Conservation (phyloP, 2,888 invertebrate genomes). For the Cheilosia soror region DNA sequence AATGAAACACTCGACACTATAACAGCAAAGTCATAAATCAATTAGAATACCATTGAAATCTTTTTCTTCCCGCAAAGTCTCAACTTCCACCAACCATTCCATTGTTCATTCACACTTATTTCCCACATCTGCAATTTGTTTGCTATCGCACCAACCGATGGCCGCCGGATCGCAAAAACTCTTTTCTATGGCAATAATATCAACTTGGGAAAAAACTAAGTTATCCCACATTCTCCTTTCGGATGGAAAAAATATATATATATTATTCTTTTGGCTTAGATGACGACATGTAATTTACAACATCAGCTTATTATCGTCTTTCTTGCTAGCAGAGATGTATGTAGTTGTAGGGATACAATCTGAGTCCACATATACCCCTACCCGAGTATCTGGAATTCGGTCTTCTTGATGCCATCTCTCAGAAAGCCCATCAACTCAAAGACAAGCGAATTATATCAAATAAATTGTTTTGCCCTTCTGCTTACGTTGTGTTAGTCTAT, state of each 20-base stretch:
- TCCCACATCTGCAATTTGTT: constrained; percentile 65
- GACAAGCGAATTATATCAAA: constrained; percentile 75
- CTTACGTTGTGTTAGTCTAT: constrained; percentile 66
- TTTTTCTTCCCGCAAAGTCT: not conserved
- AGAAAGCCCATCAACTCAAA: constrained; percentile 71
- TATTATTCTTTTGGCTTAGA: constrained; percentile 68
- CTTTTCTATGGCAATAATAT: constrained; percentile 19
- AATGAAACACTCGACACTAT: constrained; percentile 3
- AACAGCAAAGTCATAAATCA: constrained; percentile 44
- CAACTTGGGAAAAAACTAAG: constrained; percentile 61
- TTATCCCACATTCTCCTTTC: constrained; percentile 34
- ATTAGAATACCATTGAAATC: constrained; percentile 58
- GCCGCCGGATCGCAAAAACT: constrained; percentile 4
- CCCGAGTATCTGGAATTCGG: constrained; percentile 1
- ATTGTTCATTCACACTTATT: constrained; percentile 56
- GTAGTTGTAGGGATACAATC: not conserved
- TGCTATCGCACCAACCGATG: constrained; percentile 53
- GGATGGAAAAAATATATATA: constrained; percentile 22
- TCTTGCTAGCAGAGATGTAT: constrained; percentile 14
- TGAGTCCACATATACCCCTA: not conserved
- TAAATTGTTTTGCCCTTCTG: constrained; percentile 74
- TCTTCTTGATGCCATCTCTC: constrained; percentile 63
- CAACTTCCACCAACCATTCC: constrained; percentile 5
- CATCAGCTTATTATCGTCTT: constrained; percentile 69
- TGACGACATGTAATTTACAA: constrained; percentile 73